Base-by-base conservation (phyloP, 2,113 vertebrate species). In the Sinocyclocheilus maitianheensis region DNA sequence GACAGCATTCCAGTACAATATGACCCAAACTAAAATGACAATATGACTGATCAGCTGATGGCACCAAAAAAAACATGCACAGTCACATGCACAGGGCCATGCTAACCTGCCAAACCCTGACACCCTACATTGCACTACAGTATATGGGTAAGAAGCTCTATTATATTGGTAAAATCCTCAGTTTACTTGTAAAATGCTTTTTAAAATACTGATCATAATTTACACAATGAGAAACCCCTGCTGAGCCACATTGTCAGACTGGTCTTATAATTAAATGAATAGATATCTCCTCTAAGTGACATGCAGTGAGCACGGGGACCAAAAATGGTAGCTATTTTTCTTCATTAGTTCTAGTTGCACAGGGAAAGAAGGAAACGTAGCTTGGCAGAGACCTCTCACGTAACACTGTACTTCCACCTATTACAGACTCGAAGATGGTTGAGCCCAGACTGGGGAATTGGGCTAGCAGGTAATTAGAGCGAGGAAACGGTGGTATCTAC, bases 401-500 rank as follows among this genome's bases (percentile, higher is more conserved):
- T 46, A 22, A 24, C 46, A 58, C 65, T 55, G 65, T 72, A 72
- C 30, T 20, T 83, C 12, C 46, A 72, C 30, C 65, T 11, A 71
- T 58, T 55, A 83, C 46, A 55, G 26, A 22, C 67, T 55, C 5
- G 9, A 71, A 83, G 81, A 72, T 1, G 11, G 43, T 69, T 1
- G 30, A 37, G n/a, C 63, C 80, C 46, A 34, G 20, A 58, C 46
- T 24, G 43, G 84, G 55, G 18, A 26, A 46, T 46, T 48, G 24
- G 67, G 40, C 60, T 37, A 26, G 7, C 3, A 26, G 75, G 78
- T 69, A 76, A 82, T 82, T 86, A 86, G 65, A n/a, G n/a, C 0
- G 5, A 69, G 12, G 62, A 10, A 9, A 16, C 24, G 11, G 24
- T 43, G 26, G 46, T 75, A 16, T 67, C 69, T 94, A 94, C 93